Evolutionary conservation across 2,113 vertebrate genomes (phyloP), one percentile per base, ranked within the genome.

Genomic region (Candoia aspera): DNA sequence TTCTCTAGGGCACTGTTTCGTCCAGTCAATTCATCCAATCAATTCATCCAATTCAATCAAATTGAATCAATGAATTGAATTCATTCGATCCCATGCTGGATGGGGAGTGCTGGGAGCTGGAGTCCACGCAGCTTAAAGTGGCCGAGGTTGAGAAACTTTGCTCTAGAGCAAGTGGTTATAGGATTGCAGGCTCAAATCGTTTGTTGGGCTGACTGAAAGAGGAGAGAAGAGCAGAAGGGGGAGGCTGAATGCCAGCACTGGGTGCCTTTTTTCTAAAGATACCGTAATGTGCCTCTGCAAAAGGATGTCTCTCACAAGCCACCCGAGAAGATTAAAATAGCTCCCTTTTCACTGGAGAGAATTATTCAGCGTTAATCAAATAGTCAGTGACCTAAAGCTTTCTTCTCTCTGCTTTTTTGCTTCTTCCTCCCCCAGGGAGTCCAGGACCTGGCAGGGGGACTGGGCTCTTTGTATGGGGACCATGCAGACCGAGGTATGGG

Each of bases 341-440:
- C 24, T 90, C 88, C 19, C 0, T 53, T 94, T 86, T 1, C 23
- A 87, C 64, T 1, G 0, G 12, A 0, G 83, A 62, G 92, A 96
- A 93, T 95, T 96, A 95, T 92, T 95, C 93, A 91, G 95, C 0
- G 86, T 42, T 64, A 93, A 97, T 58, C 0, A 83, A n/a, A 87
- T 60, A 87, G 58, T 53, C 92, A 11, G 10, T 60, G 92, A 57
- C 84, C 89, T 17, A 21, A 79, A 87, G 64, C 92, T 59, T 59
- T 68, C 9, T n/a, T 33, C 15, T 73, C 64, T 19, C 79, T 2
- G 3, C 17, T 49, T 42, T 62, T 58, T 55, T 37, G 17, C 53
- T 58, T 15, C 83, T 54, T 13, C 11, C 88, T 37, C 59, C 33
- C 53, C 8, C 3, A 42, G 17, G 6, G 4, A 33, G 12, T 73